These are phyloP conservation scores for Lithosia quadra DNA, from an alignment of 2,888 invertebrate species.

Conservation along the genomic window DNA sequence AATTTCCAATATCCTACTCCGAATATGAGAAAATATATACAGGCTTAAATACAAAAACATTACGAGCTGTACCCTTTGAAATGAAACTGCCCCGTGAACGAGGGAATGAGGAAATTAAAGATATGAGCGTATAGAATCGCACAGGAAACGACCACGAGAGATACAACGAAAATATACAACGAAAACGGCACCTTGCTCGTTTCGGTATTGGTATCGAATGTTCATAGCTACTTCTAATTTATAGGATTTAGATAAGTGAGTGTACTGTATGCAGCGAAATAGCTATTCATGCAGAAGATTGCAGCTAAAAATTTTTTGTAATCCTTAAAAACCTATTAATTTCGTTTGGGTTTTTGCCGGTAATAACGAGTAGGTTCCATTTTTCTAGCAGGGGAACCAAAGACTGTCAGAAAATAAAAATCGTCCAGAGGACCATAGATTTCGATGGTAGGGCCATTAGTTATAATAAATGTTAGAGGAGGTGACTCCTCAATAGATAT, in stretches of 20 bases:
- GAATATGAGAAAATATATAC: slow-evolving; percentile 35
- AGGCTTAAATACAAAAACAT: slow-evolving; percentile 33
- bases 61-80: slow-evolving; percentile 44
- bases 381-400: too few relatives aligned
- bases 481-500: too few relatives aligned
- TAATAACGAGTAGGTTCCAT: not conserved
- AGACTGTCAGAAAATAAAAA: too few relatives aligned
- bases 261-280: not conserved
- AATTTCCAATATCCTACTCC: slow-evolving; percentile 44
- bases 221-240: not conserved
- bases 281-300: too few relatives aligned
- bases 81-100: slow-evolving; percentile 56
- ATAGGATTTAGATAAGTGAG: not conserved
- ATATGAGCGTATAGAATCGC: slow-evolving; percentile 61
- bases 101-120: slow-evolving; percentile 62
- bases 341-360: too few relatives aligned
- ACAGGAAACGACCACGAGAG: slow-evolving; percentile 45
- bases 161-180: slow-evolving; percentile 33
- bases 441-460: too few relatives aligned
- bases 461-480: too few relatives aligned
- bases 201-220: slow-evolving; percentile 9
- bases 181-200: slow-evolving; percentile 25
- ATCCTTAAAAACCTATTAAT: not conserved
- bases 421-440: too few relatives aligned
- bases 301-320: not conserved